These are phyloP conservation scores for Nansenia antarctica DNA, from an alignment of 2,113 vertebrate species.

Conservation along the genomic window DNA sequence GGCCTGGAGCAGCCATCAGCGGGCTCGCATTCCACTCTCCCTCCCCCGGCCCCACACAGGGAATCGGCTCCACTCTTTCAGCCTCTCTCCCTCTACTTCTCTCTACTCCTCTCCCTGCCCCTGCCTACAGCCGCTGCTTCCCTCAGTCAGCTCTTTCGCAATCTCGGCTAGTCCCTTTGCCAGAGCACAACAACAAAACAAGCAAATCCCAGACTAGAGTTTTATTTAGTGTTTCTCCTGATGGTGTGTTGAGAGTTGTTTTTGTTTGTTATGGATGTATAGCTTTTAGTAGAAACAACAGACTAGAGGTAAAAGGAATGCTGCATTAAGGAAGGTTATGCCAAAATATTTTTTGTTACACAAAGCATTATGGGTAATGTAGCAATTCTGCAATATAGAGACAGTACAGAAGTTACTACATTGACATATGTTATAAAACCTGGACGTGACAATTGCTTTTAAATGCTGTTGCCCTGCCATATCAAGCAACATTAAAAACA, in stretches of 20 bases:
- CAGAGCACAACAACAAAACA: not conserved
- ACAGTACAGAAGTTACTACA: no score
- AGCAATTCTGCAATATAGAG: no score
- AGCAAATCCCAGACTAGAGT: not conserved
- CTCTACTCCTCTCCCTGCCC: not conserved
- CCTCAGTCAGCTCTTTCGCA: not conserved
- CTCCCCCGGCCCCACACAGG: constrained; percentile 67
- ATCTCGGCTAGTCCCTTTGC: not conserved
- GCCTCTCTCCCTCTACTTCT: not conserved
- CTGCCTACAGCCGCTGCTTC: not conserved
- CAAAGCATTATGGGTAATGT: no score
- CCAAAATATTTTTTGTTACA: no score
- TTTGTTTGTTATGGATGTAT: not conserved
- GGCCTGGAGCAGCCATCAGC: constrained; percentile 72
- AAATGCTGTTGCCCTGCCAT: no score
- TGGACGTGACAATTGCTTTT: no score
- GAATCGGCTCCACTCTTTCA: constrained; percentile 21
- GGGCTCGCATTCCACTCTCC: constrained; percentile 71
- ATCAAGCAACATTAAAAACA: no score
- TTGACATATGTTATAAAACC: no score
- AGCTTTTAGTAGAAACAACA: no score
- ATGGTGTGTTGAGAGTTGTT: not conserved
- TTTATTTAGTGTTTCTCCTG: not conserved
- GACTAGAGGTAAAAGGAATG: no score
- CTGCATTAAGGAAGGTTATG: no score